A percentile compares a stretch with the other conserved stretches of the same genome.
Conservation (phyloP, 1,140 invertebrate genomes). For the Physella acuta region DNA sequence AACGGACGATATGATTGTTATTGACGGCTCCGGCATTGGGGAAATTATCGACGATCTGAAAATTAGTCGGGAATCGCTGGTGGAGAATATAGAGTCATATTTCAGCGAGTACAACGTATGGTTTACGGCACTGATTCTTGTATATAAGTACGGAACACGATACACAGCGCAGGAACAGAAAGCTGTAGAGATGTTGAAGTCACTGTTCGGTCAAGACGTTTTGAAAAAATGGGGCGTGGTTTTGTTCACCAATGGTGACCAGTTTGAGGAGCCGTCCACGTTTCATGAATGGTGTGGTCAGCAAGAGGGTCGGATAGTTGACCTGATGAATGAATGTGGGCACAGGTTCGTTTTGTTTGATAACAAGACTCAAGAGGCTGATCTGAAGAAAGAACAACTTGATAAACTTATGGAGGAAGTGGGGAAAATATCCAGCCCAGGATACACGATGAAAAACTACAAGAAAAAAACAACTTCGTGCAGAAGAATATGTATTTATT, state of each 20-base stretch:
- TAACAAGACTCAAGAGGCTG: neutral
- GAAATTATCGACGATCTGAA: too few relatives aligned
- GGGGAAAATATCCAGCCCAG: too few relatives aligned
- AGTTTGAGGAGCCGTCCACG: neutral
- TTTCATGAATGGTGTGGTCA: constrained; percentile 3
- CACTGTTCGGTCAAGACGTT: constrained; percentile 6
- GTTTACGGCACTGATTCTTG: too few relatives aligned
- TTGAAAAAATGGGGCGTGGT: constrained; percentile 12
- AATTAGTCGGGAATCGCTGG: too few relatives aligned
- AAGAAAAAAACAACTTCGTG: too few relatives aligned
- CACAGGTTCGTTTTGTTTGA: constrained; percentile 2
- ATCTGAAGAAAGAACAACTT: neutral
- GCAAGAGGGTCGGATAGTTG: neutral
- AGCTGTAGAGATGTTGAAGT: neutral
- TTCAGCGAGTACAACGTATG: too few relatives aligned
- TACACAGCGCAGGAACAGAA: constrained; percentile 4
- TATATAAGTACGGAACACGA: constrained; percentile 1
- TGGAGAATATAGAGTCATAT: too few relatives aligned
- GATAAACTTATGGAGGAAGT: too few relatives aligned
- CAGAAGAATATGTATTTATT: too few relatives aligned
- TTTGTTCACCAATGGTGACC: constrained; percentile 10
- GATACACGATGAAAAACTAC: too few relatives aligned
- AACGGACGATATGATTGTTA: too few relatives aligned
- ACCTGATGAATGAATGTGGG: neutral
- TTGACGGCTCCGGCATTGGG: too few relatives aligned